Conservation (phyloP, 2,113 vertebrate species). For the Oxyura jamaicensis region DNA sequence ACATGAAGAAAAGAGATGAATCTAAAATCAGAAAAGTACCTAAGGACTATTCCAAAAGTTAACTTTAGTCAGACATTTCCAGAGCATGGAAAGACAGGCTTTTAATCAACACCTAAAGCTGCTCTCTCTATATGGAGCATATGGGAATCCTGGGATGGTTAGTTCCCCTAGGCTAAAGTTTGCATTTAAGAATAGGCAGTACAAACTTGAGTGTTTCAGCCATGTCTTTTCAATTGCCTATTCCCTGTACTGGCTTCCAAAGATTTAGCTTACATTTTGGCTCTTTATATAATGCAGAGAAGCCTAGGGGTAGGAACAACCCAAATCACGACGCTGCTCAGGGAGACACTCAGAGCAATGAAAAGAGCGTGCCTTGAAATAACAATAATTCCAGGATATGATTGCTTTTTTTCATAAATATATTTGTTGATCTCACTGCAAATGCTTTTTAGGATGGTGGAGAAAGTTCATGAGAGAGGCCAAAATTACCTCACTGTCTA, state of each 20-base stretch:
- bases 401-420: background rate
- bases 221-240: background rate
- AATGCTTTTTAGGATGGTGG: background rate
- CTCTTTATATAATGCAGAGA: background rate
- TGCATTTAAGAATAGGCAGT: background rate
- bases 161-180: background rate
- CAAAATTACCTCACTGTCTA: background rate
- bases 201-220: background rate
- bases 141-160: background rate
- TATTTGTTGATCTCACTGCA: background rate
- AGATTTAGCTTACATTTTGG: background rate
- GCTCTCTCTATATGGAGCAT: background rate
- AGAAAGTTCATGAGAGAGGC: background rate
- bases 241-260: background rate
- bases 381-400: background rate
- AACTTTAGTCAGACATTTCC: background rate
- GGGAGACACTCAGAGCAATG: background rate
- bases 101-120: background rate
- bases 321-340: background rate
- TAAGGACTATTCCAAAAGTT: slow-evolving; percentile 19
- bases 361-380: background rate
- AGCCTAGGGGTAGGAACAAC: background rate
- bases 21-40: background rate
- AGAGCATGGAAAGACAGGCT: background rate
- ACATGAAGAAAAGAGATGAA: slow-evolving; percentile 10